phyloP scores from a whole-genome alignment of 92 coral and sea anemone genomes.

The Palythoa grandiflora region DNA sequence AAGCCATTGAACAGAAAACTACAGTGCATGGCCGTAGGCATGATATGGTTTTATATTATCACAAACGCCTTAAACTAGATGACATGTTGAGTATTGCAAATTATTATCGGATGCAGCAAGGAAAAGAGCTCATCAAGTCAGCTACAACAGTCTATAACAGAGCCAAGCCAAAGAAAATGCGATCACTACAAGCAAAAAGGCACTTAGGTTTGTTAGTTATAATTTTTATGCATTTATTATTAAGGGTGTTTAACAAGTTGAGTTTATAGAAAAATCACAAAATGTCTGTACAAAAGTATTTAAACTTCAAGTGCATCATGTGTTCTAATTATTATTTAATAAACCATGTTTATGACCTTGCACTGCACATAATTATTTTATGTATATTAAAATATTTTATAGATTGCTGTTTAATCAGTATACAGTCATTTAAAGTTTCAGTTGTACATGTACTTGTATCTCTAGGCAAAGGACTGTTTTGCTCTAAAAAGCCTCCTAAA shows the following conservation, averaged over 20 bases:
- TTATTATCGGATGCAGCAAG: slow-evolving; percentile 46
- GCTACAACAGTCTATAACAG: slow-evolving; percentile 58
- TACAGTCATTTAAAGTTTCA: slow-evolving; percentile 12
- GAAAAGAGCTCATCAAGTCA: slow-evolving; percentile 64
- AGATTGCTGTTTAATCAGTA: slow-evolving; percentile 10
- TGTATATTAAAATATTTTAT: slow-evolving; percentile 6
- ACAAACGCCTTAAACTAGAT: slow-evolving; percentile 60
- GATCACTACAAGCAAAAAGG: slow-evolving; percentile 47
- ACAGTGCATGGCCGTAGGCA: slow-evolving; percentile 64
- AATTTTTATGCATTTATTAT: not conserved
- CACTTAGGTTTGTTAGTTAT: slow-evolving; percentile 29
- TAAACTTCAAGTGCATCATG: slow-evolving; percentile 14
- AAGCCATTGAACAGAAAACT: slow-evolving; percentile 59
- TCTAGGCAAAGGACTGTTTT: slow-evolving; percentile 55
- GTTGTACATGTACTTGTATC: slow-evolving; percentile 6
- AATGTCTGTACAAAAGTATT: slow-evolving; percentile 12
- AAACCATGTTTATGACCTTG: slow-evolving; percentile 11
- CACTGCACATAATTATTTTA: slow-evolving; percentile 12
- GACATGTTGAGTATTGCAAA: slow-evolving; percentile 63
- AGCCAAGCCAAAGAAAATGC: slow-evolving; percentile 48
- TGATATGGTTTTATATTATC: slow-evolving; percentile 65
- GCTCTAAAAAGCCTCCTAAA: slow-evolving; percentile 47
- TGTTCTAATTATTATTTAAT: slow-evolving; percentile 10
- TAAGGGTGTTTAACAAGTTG: slow-evolving; percentile 4
- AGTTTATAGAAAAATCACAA: slow-evolving; percentile 4